Percentiles rank a stretch among this genome's conserved stretches.
phyloP scores from a whole-genome alignment of 2,113 vertebrate genomes.

The Glaucidium brasilianum region DNA sequence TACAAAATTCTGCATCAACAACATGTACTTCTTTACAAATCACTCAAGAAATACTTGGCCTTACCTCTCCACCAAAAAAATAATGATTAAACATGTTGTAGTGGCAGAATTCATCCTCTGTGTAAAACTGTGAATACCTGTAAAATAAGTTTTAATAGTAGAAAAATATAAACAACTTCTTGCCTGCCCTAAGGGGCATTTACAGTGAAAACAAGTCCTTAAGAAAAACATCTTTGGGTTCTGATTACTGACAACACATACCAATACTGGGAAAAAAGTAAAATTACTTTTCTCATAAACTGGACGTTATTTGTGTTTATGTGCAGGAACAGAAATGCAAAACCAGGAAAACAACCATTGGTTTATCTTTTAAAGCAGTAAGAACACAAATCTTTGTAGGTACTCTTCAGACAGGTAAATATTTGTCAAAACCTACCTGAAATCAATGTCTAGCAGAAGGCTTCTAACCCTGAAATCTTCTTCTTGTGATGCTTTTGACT shows the following conservation, averaged over 20 bases:
- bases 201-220: not conserved
- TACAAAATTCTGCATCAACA: not conserved
- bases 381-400: not conserved
- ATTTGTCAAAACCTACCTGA: constrained; percentile 79
- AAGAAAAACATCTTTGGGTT: not conserved
- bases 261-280: not conserved
- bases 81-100: constrained; percentile 99
- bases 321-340: not conserved
- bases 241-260: not conserved
- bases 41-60: not conserved
- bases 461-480: constrained; percentile 75
- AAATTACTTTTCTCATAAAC: not conserved
- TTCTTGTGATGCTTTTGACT: constrained; percentile 70
- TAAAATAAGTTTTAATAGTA: constrained; percentile 44
- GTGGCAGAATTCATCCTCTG: constrained; percentile 89
- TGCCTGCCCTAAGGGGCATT: not conserved
- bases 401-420: not conserved
- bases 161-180: not conserved
- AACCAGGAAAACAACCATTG: not conserved
- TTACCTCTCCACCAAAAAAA: constrained; percentile 93
- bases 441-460: constrained; percentile 94
- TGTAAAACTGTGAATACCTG: constrained; percentile 94
- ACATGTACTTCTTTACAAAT: not conserved
- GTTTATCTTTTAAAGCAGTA: not conserved
- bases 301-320: not conserved